A percentile compares a stretch with the other conserved stretches of the same genome.
Conservation (phyloP, 2,797 vertebrate genomes). For the Poecilia wingei region DNA sequence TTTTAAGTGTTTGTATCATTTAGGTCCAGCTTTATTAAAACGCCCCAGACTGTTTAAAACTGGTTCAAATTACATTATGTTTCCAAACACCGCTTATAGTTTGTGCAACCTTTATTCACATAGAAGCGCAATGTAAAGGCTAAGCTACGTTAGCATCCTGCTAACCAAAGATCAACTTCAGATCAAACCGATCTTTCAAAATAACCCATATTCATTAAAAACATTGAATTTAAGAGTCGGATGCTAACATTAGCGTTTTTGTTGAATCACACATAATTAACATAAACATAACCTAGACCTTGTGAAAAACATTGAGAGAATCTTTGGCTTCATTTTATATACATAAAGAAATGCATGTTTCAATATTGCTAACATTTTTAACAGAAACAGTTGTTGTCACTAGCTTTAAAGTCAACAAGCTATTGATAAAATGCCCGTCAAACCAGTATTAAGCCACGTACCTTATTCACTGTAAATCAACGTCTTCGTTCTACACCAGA, state of each 20-base stretch:
- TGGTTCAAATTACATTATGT: background rate
- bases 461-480: constrained; percentile 19
- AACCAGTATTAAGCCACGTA: constrained; percentile 19
- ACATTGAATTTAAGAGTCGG: background rate
- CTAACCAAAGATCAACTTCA: background rate
- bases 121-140: background rate
- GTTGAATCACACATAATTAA: background rate
- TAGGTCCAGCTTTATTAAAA: background rate
- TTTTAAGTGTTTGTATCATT: background rate
- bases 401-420: constrained; percentile 2
- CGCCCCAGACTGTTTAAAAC: background rate
- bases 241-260: background rate
- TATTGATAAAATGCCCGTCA: background rate
- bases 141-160: background rate
- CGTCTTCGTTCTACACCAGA: background rate
- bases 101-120: background rate
- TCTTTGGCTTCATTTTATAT: background rate
- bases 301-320: no score
- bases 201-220: background rate
- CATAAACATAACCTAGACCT: background rate
- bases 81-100: background rate
- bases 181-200: background rate
- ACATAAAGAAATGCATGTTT: background rate
- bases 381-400: background rate
- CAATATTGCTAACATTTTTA: background rate